These are phyloP conservation scores for Chydorus sphaericus DNA, from an alignment of 2,888 invertebrate species.

Conservation along the genomic window DNA sequence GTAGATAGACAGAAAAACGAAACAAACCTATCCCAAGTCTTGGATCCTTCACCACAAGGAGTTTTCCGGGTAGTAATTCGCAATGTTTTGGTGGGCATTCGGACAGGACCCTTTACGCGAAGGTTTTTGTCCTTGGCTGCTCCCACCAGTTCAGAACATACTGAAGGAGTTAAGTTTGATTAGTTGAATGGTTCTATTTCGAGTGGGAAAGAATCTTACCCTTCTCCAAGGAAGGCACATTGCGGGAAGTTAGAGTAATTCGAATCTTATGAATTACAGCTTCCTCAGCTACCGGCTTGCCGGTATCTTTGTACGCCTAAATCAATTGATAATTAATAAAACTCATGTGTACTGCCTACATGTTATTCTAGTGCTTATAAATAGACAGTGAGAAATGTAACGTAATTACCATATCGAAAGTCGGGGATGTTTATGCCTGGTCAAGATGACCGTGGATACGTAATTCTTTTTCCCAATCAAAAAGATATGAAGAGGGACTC, in stretches of 20 bases:
- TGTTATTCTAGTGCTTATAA: background rate
- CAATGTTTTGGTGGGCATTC: conserved; percentile 96
- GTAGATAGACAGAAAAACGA: too few relatives aligned
- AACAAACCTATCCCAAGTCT: conserved; percentile 98
- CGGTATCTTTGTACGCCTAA: conserved; percentile 43
- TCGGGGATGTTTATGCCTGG: conserved; percentile 40
- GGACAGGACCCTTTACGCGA: conserved; percentile 94
- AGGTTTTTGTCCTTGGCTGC: conserved; percentile 95
- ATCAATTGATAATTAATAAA: too few relatives aligned
- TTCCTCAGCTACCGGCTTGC: conserved; percentile 76
- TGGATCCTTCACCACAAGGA: conserved; percentile 99
- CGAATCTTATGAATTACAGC: conserved; percentile 88
- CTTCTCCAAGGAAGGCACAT: conserved; percentile 93
- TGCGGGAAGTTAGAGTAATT: conserved; percentile 92
- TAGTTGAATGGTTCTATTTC: too few relatives aligned
- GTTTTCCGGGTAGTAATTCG: conserved; percentile 98
- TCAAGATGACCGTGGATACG: conserved; percentile 54
- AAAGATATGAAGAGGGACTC: conserved; percentile 70
- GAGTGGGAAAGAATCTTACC: conserved; percentile 32
- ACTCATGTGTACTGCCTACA: background rate
- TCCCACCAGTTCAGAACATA: conserved; percentile 88
- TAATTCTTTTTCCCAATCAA: conserved; percentile 21
- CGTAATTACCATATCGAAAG: conserved; percentile 41
- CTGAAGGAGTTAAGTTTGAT: too few relatives aligned
- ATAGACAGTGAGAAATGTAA: conserved; percentile 1